Conservation (phyloP, 2,113 vertebrate genomes). For the Ochotona curzoniae region DNA sequence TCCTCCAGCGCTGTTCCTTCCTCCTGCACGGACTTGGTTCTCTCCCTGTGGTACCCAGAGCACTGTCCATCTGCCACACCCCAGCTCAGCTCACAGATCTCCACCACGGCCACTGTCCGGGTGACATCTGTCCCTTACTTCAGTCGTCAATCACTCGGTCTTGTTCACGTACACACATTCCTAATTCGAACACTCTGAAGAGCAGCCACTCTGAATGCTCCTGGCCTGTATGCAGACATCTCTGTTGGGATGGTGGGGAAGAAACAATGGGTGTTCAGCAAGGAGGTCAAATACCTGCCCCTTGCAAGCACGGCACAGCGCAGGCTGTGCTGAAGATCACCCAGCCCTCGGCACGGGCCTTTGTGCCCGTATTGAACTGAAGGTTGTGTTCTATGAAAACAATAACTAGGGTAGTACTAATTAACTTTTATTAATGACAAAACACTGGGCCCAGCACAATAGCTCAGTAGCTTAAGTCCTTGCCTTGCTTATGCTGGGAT, state of each 20-base stretch:
- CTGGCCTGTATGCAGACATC: background rate
- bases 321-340: background rate
- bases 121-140: background rate
- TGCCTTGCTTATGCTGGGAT: no score
- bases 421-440: background rate
- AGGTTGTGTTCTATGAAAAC: background rate
- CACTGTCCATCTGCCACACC: background rate
- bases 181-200: background rate
- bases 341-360: accelerated
- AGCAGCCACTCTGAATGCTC: background rate
- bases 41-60: background rate
- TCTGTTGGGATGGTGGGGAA: accelerated
- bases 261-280: accelerated
- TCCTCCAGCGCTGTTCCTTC: background rate
- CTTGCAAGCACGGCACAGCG: background rate
- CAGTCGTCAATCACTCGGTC: background rate
- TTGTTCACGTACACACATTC: background rate
- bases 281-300: accelerated
- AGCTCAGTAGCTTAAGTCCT: no score
- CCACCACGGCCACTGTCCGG: background rate
- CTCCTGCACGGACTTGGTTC: background rate
- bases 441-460: background rate
- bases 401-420: background rate
- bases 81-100: background rate
- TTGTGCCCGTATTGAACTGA: background rate